Evolutionary conservation across 2,888 invertebrate species (phyloP).

Genomic region (Pristionchus maxplancki): DNA sequence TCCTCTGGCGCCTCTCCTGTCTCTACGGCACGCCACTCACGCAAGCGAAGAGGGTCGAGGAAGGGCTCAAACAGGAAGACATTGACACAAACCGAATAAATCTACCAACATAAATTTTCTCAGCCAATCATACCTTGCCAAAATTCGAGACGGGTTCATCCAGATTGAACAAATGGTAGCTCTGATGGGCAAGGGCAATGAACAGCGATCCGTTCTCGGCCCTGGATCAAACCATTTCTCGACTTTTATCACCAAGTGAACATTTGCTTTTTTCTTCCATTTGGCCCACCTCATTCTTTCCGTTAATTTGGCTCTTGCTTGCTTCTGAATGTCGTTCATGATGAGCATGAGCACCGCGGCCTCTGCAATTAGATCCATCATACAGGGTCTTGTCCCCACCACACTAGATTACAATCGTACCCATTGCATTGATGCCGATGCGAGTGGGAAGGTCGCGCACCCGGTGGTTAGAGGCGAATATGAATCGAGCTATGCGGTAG

Average conservation of each 20-base stretch:
- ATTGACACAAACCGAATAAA: too few relatives aligned
- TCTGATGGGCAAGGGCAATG: conserved; percentile 8
- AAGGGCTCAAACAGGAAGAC: conserved; percentile 43
- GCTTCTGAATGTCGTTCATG: conserved; percentile 20
- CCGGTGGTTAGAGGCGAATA: neutral
- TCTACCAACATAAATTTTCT: too few relatives aligned
- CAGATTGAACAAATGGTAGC: neutral
- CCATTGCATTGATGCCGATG: conserved; percentile 23
- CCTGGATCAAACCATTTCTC: neutral
- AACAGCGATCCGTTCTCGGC: conserved; percentile 22
- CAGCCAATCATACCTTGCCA: neutral
- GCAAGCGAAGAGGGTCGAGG: conserved; percentile 18
- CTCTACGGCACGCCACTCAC: neutral
- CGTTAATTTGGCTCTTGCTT: neutral
- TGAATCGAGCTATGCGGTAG: conserved; percentile 3
- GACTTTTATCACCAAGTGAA: neutral
- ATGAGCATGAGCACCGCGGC: neutral
- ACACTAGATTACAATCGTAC: conserved; percentile 7
- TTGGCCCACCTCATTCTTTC: conserved; percentile 4
- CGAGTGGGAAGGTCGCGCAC: neutral
- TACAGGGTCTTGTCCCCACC: neutral
- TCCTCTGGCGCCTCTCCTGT: neutral
- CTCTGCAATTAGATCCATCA: neutral
- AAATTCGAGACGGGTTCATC: neutral
- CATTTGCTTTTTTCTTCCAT: neutral